These are phyloP conservation scores for Mus spretus DNA, from an alignment of 2,797 vertebrate species.

Conservation along the genomic window DNA sequence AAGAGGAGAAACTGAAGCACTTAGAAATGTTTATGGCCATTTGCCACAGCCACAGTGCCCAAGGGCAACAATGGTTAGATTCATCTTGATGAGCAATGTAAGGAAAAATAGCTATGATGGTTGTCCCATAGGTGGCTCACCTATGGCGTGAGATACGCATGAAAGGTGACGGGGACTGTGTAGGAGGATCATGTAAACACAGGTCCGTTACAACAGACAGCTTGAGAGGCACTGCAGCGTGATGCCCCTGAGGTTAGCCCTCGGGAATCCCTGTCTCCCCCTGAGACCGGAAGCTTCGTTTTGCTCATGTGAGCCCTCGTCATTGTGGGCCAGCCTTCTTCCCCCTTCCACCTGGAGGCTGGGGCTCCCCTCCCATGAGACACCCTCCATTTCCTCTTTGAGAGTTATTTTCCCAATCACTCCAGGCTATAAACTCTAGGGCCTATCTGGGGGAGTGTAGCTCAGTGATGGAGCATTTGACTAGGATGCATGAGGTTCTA, in stretches of 20 bases:
- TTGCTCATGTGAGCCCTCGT: neutral
- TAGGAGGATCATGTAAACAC: neutral
- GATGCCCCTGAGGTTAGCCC: neutral
- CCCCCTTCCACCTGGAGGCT: neutral
- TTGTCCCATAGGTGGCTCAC: neutral
- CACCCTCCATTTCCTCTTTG: accelerated
- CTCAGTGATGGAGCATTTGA: neutral
- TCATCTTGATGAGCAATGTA: neutral
- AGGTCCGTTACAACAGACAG: neutral
- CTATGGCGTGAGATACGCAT: neutral
- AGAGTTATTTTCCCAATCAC: neutral
- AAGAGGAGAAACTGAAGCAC: neutral
- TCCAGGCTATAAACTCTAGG: neutral
- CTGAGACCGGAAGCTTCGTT: neutral
- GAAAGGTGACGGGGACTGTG: neutral
- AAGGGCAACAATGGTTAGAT: neutral
- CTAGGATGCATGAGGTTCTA: neutral
- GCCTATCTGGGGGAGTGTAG: neutral
- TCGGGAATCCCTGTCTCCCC: neutral
- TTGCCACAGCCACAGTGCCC: neutral
- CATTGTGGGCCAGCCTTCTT: neutral
- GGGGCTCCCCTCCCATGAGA: neutral
- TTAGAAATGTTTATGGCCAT: neutral
- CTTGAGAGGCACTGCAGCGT: neutral
- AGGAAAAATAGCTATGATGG: neutral